These are phyloP conservation scores for Gryon sp. DNA, from an alignment of 1,140 invertebrate genomes.

Conservation along the genomic window DNA sequence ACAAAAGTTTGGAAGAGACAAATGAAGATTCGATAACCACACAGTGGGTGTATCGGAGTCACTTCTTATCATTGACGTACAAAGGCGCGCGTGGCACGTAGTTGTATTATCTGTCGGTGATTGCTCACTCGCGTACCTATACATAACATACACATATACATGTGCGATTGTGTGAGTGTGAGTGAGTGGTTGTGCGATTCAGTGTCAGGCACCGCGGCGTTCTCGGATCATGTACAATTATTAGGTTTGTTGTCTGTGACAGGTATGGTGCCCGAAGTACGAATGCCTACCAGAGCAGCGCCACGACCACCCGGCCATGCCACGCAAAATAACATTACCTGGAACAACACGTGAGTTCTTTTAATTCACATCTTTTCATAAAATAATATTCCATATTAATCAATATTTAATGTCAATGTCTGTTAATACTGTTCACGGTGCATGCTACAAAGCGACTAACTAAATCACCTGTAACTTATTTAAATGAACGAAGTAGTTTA, in stretches of 20 bases:
- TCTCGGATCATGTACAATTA: constrained; percentile 38
- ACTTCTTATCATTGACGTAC: constrained; percentile 46
- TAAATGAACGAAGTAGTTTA: too few species aligned
- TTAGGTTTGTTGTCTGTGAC: constrained; percentile 33
- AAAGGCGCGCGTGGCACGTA: constrained; percentile 4
- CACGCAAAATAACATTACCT: constrained; percentile 62
- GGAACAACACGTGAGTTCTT: constrained; percentile 70
- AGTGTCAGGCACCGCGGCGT: constrained; percentile 65
- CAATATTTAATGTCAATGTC: too few species aligned
- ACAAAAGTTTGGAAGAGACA: too few species aligned
- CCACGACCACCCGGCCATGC: constrained; percentile 70
- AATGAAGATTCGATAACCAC: constrained; percentile 29
- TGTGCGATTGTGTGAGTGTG: constrained; percentile 12
- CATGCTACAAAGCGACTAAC: too few species aligned
- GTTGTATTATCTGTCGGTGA: constrained; percentile 26
- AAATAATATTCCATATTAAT: too few species aligned
- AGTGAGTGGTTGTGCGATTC: constrained; percentile 46
- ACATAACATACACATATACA: constrained; percentile 6
- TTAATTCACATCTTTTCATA: background rate
- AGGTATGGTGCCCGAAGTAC: constrained; percentile 71
- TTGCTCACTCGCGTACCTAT: background rate
- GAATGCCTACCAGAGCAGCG: constrained; percentile 74
- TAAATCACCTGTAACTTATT: too few species aligned
- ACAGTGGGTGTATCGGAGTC: constrained; percentile 44
- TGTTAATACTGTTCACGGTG: too few species aligned